Percentiles rank a stretch among this genome's conserved stretches.
Evolutionary conservation across 1,140 invertebrate species (phyloP).

Genomic region (Gryllus bimaculatus): DNA sequence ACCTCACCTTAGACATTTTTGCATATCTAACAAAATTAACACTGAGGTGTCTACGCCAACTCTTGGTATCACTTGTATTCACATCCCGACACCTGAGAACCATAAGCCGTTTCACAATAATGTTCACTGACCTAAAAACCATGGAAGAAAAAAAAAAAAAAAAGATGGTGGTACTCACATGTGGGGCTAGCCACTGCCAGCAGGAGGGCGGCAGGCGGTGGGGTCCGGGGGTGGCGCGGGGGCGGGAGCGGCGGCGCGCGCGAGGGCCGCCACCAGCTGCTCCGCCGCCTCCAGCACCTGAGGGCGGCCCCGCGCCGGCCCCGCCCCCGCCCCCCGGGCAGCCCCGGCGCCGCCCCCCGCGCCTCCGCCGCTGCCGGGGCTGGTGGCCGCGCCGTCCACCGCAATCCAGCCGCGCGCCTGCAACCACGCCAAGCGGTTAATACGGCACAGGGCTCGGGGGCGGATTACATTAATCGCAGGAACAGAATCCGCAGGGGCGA

Average conservation of each 20-base stretch:
- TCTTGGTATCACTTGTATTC: too few species aligned
- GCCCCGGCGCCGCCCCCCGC: neutral
- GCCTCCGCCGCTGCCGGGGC: neutral
- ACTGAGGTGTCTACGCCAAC: too few species aligned
- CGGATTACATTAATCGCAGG: too few species aligned
- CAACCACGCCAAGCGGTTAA: neutral
- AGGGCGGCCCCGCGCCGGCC: neutral
- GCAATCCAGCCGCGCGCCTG: slow-evolving; percentile 15
- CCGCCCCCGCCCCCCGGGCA: neutral
- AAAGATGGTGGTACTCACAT: slow-evolving; percentile 12
- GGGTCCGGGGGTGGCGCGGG: slow-evolving; percentile 7
- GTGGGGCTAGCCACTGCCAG: slow-evolving; percentile 16
- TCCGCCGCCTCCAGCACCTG: slow-evolving; percentile 13
- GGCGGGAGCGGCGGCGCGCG: slow-evolving; percentile 5
- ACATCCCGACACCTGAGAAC: too few species aligned
- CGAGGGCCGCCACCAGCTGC: slow-evolving; percentile 11
- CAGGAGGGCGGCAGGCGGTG: slow-evolving; percentile 10
- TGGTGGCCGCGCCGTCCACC: neutral
- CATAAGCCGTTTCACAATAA: too few species aligned
- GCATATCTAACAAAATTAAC: too few species aligned
- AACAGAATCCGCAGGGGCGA: too few species aligned
- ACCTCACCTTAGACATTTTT: too few species aligned
- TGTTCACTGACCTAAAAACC: too few species aligned
- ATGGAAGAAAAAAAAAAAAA: too few species aligned
- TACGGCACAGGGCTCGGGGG: too few species aligned